phyloP scores from a whole-genome alignment of 2,888 invertebrate genomes.

The Diarsia brunnea region DNA sequence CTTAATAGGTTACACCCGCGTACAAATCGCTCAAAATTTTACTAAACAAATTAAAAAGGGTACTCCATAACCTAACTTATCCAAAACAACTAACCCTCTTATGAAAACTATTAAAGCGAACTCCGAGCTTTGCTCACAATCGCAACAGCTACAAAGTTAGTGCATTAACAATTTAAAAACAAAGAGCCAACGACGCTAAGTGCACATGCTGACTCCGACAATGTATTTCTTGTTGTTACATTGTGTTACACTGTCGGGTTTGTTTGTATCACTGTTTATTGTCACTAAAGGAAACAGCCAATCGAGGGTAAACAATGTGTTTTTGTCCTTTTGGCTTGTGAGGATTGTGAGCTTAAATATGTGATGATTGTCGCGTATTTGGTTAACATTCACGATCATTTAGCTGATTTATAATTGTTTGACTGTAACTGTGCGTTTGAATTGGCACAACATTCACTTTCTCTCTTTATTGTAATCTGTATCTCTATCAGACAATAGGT shows the following conservation, averaged over 20 bases:
- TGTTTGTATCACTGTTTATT: constrained; percentile 47
- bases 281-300: constrained; percentile 32
- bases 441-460: background rate
- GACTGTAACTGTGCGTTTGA: background rate
- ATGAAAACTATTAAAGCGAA: constrained; percentile 37
- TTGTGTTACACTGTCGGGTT: constrained; percentile 52
- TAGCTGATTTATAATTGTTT: background rate
- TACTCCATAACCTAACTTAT: background rate
- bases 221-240: constrained; percentile 50
- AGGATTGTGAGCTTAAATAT: too few species aligned
- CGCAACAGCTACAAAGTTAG: constrained; percentile 60
- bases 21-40: background rate
- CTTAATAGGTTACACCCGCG: background rate
- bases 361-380: constrained; percentile 6
- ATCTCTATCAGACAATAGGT: background rate
- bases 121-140: constrained; percentile 16
- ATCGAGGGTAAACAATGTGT: constrained; percentile 41
- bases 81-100: background rate
- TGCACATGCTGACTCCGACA: constrained; percentile 48
- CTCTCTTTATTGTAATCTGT: background rate
- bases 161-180: constrained; percentile 58
- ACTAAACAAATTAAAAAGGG: background rate
- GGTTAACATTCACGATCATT: background rate
- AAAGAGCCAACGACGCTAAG: constrained; percentile 54
- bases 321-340: constrained; percentile 34